These are phyloP conservation scores for Herpetotheres cachinnans DNA, from an alignment of 2,113 vertebrate species.

Conservation along the genomic window DNA sequence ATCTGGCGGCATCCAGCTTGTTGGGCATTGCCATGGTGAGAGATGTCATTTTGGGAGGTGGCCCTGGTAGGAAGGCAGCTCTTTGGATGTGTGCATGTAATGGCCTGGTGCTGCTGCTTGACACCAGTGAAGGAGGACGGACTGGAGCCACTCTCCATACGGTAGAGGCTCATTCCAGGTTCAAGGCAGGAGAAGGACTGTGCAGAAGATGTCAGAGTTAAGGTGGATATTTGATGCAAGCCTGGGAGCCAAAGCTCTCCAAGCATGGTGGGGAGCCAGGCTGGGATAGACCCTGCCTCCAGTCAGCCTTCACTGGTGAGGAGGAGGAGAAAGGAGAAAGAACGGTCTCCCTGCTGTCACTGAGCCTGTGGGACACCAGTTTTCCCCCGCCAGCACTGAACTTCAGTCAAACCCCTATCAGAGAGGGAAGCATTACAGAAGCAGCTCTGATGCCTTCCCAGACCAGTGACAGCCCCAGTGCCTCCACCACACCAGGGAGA, in stretches of 20 bases:
- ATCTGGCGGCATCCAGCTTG: neutral
- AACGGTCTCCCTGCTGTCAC: neutral
- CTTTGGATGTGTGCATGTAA: neutral
- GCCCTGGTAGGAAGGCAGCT: neutral
- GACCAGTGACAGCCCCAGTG: neutral
- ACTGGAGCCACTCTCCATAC: neutral
- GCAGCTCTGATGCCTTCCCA: neutral
- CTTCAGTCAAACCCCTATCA: neutral
- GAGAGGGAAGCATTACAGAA: neutral
- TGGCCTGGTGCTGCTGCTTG: neutral
- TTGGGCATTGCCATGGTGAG: neutral
- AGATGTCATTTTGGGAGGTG: neutral
- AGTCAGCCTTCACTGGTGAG: neutral
- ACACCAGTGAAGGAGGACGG: neutral
- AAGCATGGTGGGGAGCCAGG: neutral
- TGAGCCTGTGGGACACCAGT: neutral
- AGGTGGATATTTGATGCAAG: neutral
- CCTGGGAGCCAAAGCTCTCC: neutral
- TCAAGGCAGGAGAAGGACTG: neutral
- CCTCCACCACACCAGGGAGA: neutral
- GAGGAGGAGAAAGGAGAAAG: neutral
- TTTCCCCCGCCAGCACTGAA: neutral
- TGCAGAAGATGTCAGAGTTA: neutral
- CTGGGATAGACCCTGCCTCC: neutral
- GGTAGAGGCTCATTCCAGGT: neutral